Evolutionary conservation across 2,888 invertebrate species (phyloP).

Genomic region (Ectemnius continuus): DNA sequence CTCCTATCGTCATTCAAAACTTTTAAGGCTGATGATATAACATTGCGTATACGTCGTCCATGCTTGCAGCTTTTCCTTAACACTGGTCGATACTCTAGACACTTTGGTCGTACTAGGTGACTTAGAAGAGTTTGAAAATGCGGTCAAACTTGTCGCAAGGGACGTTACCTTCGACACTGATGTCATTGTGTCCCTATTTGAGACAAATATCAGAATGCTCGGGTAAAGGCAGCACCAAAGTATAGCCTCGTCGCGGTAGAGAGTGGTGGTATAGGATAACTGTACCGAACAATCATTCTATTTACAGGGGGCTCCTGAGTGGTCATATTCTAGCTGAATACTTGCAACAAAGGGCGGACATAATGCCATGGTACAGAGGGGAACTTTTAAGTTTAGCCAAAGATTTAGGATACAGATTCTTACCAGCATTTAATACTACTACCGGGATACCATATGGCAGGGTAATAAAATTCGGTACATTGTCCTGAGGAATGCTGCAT

Average conservation of each 20-base stretch:
- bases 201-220: slow-evolving; percentile 98
- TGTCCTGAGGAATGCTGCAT: slow-evolving; percentile 18
- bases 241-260: not conserved
- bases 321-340: slow-evolving; percentile 94
- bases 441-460: slow-evolving; percentile 98
- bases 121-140: slow-evolving; percentile 95
- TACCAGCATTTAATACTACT: slow-evolving; percentile 99
- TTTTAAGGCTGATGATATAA: too few relatives aligned
- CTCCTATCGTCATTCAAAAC: too few relatives aligned
- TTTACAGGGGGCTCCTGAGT: slow-evolving; percentile 90
- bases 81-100: slow-evolving; percentile 96
- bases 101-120: slow-evolving; percentile 95
- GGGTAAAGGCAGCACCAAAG: slow-evolving; percentile 81
- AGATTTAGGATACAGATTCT: slow-evolving; percentile 92
- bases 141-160: slow-evolving; percentile 90
- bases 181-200: slow-evolving; percentile 97
- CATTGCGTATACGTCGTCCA: slow-evolving; percentile 2
- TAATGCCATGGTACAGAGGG: slow-evolving; percentile 91
- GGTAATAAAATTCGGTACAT: slow-evolving; percentile 78
- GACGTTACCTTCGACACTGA: slow-evolving; percentile 96
- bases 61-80: slow-evolving; percentile 93
- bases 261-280: slow-evolving; percentile 5
- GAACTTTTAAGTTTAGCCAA: slow-evolving; percentile 94
- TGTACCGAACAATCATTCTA: slow-evolving; percentile 30
- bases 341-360: slow-evolving; percentile 86